Evolutionary conservation across 2,797 vertebrate genomes (phyloP).

Genomic region (Nyctibius grandis): DNA sequence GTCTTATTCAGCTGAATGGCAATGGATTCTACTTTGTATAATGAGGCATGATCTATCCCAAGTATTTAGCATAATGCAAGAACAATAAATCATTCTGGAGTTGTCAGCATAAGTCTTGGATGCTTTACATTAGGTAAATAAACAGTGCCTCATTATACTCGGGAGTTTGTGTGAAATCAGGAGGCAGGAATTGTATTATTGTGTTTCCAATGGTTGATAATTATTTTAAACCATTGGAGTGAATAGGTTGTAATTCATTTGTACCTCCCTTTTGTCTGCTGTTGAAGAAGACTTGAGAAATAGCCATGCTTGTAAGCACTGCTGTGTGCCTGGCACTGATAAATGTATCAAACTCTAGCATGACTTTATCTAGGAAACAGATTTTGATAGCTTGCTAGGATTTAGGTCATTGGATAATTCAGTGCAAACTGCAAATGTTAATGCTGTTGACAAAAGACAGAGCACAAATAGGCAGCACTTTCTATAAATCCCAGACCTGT

Average conservation of each 20-base stretch:
- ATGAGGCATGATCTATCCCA: conserved; percentile 43
- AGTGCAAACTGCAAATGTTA: conserved; percentile 63
- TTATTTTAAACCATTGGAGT: conserved; percentile 42
- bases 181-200: not conserved
- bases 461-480: conserved; percentile 58
- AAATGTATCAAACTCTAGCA: conserved; percentile 54
- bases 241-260: conserved; percentile 39
- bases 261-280: conserved; percentile 14
- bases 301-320: conserved; percentile 1
- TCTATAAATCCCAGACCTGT: conserved; percentile 56
- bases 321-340: conserved; percentile 53
- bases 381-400: conserved; percentile 68
- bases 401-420: conserved; percentile 76
- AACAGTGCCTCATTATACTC: conserved; percentile 14
- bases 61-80: conserved; percentile 52
- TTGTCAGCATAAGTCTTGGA: conserved; percentile 7
- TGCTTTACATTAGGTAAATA: conserved; percentile 29
- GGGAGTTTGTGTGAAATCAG: conserved; percentile 28
- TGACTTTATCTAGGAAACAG: conserved; percentile 66
- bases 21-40: conserved; percentile 51
- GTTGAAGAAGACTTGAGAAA: conserved; percentile 30
- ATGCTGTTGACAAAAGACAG: conserved; percentile 67
- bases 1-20: not conserved
- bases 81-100: conserved; percentile 54
- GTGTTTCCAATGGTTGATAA: conserved; percentile 37